Evolutionary conservation across 2,797 vertebrate genomes (phyloP), one percentile per base, ranked within the genome.

Genomic region (Amblyopsis hoosieri): DNA sequence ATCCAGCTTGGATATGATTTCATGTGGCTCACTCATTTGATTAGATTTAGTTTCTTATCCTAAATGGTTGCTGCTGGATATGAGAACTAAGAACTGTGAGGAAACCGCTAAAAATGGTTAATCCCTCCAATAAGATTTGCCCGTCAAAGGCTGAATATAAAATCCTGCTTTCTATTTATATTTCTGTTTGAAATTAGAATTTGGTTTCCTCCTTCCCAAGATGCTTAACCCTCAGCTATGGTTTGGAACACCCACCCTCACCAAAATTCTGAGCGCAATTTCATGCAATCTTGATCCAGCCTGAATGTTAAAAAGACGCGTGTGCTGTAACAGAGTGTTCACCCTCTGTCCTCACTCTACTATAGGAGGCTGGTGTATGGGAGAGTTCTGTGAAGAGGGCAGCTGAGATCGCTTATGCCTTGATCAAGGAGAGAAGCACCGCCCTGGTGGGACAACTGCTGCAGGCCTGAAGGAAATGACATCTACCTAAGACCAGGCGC

Each of bases 401-500:
- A 3, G 74, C 85, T 31, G 82, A 90, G 68, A 90, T 93, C 45
- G 68, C 77, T 0, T 64, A 74, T 1, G 66, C 87, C 45, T 82
- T 94, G 73, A 88, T 93, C 70, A 85, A 72, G 58, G 89, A 92
- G 14, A 71, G 91, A 74, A 92, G 78, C 63, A 66, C 88, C 0
- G 84, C 84, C 56, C 79, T 93, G 67, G 85, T 82, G 37, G 93
- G 93, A 57, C 93, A 94, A 71, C 66, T 93, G 62, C 82, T 94
- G 64, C 86, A 84, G 64, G 89, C 85, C 0, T 94, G 87, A 93
- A 45, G 62, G 14, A 57, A 62, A 6, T 12, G 13, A 13, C 15
- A 10, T 45, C 42, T 42, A 57, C 14, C 8, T 5, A n/a, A 12
- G 10, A 9, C 29, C 54, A 14, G n/a, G 3, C 12, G 3, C 51